phyloP scores from a whole-genome alignment of 92 coral and sea anemone genomes.

The Phymanthus crucifer region DNA sequence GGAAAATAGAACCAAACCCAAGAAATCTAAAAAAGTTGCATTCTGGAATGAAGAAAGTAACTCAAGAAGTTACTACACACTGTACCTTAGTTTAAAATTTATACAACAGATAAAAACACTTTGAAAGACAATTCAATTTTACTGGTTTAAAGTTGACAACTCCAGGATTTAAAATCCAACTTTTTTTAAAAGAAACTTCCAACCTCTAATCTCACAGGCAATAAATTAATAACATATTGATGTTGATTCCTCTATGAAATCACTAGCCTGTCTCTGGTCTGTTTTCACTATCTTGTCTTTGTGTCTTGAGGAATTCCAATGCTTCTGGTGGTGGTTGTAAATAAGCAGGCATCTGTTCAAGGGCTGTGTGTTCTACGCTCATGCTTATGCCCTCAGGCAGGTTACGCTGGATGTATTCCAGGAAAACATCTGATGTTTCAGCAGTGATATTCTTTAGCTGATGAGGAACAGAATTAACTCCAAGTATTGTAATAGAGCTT shows the following conservation, averaged over 20 bases:
- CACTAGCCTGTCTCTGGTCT: constrained; percentile 9
- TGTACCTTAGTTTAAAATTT: too few species aligned
- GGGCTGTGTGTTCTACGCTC: constrained; percentile 89
- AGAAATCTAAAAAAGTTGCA: too few species aligned
- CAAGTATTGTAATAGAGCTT: too few species aligned
- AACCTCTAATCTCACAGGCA: neutral
- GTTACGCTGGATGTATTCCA: constrained; percentile 96
- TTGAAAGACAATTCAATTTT: neutral
- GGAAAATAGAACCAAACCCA: too few species aligned
- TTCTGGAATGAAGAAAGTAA: too few species aligned
- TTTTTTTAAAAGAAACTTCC: neutral
- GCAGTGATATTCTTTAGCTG: constrained; percentile 83
- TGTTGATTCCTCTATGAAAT: neutral
- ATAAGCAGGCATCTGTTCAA: constrained; percentile 62
- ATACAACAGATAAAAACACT: too few species aligned
- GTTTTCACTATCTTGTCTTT: constrained; percentile 36
- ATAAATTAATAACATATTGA: constrained; percentile 2
- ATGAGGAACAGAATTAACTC: neutral
- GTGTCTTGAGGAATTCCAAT: constrained; percentile 62
- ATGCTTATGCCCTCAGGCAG: constrained; percentile 97
- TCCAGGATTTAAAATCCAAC: too few species aligned
- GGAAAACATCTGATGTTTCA: constrained; percentile 87
- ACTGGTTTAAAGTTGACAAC: neutral
- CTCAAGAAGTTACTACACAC: too few species aligned
- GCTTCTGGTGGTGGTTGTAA: constrained; percentile 86